phyloP scores from a whole-genome alignment of 2,797 vertebrate genomes.

The Mormyrops attenuatus region DNA sequence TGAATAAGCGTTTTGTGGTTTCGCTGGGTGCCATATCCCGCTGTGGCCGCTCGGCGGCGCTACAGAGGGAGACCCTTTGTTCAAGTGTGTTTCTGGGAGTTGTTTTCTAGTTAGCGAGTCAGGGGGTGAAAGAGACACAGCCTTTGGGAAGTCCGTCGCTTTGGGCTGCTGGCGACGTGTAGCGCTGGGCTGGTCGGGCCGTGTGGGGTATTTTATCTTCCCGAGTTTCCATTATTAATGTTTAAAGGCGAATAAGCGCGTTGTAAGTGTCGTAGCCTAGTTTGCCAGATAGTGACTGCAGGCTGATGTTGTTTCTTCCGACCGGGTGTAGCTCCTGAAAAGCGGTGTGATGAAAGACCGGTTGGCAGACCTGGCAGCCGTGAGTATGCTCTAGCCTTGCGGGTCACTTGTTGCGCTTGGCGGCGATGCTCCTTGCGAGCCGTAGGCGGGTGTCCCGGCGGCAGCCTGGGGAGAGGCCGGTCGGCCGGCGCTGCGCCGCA shows the following conservation, averaged over 20 bases:
- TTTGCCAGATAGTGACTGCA: neutral
- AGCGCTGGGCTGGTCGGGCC: neutral
- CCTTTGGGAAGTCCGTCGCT: neutral
- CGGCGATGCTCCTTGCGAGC: neutral
- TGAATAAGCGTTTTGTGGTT: neutral
- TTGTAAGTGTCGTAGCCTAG: neutral
- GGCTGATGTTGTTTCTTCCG: neutral
- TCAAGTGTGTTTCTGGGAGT: slow-evolving; percentile 9
- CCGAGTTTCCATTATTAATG: neutral
- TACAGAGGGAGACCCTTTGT: neutral
- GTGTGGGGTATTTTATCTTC: neutral
- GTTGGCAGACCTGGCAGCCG: slow-evolving; percentile 65
- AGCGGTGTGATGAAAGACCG: slow-evolving; percentile 68
- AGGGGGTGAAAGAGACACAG: neutral
- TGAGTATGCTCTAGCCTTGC: slow-evolving; percentile 47
- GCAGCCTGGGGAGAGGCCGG: neutral
- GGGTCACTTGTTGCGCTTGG: neutral
- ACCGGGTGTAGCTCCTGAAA: neutral
- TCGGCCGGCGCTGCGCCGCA: neutral
- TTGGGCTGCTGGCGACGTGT: neutral
- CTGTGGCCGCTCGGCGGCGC: slow-evolving; percentile 17
- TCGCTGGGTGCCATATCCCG: neutral
- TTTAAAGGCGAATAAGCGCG: neutral
- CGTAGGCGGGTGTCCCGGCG: neutral
- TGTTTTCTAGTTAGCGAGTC: neutral